Conservation (phyloP, 1,140 invertebrate species). For the Tetramorium alpestre region DNA sequence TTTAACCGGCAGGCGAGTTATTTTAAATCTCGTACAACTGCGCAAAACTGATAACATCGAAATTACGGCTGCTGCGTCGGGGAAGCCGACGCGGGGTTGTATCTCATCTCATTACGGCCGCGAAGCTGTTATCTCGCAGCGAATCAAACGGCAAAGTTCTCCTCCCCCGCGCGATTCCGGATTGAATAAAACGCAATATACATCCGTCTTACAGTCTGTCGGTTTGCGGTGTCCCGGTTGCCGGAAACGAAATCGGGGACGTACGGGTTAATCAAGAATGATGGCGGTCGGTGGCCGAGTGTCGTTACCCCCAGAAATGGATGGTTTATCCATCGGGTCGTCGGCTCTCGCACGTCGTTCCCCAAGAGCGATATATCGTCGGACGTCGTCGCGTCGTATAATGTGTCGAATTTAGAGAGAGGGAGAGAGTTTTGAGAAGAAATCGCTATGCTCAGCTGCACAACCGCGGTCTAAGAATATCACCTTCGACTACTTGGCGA, state of each 20-base stretch:
- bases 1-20: conserved; percentile 2
- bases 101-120: background rate
- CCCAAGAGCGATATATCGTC: conserved; percentile 13
- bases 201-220: background rate
- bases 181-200: background rate
- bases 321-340: conserved; percentile 42
- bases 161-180: too few relatives aligned
- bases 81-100: background rate
- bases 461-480: conserved; percentile 38
- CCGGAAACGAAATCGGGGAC: conserved; percentile 1
- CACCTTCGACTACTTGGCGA: conserved; percentile 27
- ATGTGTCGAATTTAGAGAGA: conserved; percentile 1
- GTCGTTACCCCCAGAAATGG: conserved; percentile 45
- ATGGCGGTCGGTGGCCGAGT: conserved; percentile 15
- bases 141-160: background rate
- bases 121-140: background rate
- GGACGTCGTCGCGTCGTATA: conserved; percentile 1
- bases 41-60: conserved; percentile 1
- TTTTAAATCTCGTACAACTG: background rate
- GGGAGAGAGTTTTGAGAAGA: background rate
- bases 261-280: conserved; percentile 55
- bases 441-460: background rate
- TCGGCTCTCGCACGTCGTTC: conserved; percentile 6
- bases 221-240: background rate
- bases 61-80: background rate